Base-by-base conservation (phyloP, 2,797 vertebrate species). In the Gallinago solitaria region DNA sequence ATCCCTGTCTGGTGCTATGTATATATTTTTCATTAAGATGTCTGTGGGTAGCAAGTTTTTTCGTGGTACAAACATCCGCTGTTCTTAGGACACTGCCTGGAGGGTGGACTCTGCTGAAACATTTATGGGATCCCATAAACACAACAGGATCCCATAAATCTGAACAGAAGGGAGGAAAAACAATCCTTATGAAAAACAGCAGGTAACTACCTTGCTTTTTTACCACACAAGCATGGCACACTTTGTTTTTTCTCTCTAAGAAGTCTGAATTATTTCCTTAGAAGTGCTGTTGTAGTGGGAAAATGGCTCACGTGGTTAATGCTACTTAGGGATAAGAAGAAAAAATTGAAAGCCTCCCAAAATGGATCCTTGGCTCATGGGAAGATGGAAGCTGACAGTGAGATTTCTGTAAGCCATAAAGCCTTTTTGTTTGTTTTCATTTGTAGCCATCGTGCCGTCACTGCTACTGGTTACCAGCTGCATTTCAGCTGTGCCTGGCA, bases 221-320 rank as follows among this genome's bases (percentile, higher is more conserved):
- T 56, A 57, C 53, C 51, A 53, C 0, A 1, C 5, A 35, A 61
- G 27, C 6, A 45, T 0, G 9, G 41, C 41, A 64, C 0, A 3
- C 6, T 74, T 45, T 0, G 0, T 30, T 32, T 64, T 77, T 73
- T 85, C 27, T 67, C n/a, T 67, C n/a, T 19, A 30, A 83, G 76
- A 85, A 83, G 8, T 51, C 0, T 0, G 20, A 54, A 57, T 59
- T 57, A 51, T 90, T 86, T 81, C 77, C 18, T 84, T 41, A 14
- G 57, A 79, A 63, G 28, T 27, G 63, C 10, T 35, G 32, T 15
- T 68, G 4, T 0, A 0, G 63, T 9, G 9, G 53, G 53, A 45
- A 76, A 74, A 76, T 1, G 25, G 2, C 43, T 85, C 41, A 12
- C 20, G 15, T n/a, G 61, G 51, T 28, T 48, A 35, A 28, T 57